Evolutionary conservation across 2,113 vertebrate species (phyloP), one percentile per base, ranked within the genome.

Genomic region (Callocephalon fimbriatum): DNA sequence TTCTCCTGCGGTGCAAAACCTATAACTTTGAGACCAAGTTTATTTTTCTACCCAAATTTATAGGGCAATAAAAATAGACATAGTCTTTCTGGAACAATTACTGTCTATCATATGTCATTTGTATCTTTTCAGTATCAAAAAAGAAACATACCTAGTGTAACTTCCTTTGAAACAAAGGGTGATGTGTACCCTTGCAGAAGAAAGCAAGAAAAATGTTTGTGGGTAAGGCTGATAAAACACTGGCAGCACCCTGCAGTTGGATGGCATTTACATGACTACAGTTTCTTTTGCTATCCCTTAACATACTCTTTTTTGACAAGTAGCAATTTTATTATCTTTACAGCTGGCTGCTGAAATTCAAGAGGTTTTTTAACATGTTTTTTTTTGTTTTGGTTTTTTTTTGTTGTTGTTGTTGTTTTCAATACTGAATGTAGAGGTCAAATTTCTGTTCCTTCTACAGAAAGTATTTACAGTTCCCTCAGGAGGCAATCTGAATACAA

Each of bases 251-350:
- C 45, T 76, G 63, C 59, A 85, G 27, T 3, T 80, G 44, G 38
- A n/a, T 96, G 26, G n/a, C 48, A 48, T 61, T 88, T 66, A 54
- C 47, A 15, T 72, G 56, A 85, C 75, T 95, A 12, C 14, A 54
- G 20, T 62, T 95, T 86, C 35, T 81, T 94, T 94, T 80, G 32
- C 26, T 88, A 20, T 77, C 54, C 37, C 42, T 93, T 88, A 62
- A 86, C 14, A 6, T 88, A 4, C 8, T 76, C 8, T 74, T 85
- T 90, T 89, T 81, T 88, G 29, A 88, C 68, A 93, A 84, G 71
- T 67, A 91, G 86, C 45, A 80, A 61, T 96, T 86, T 93, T 79
- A 78, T 25, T 84, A 68, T 91, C 86, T 96, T 86, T 91, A 54
- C 70, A 81, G 68, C 35, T 87, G 70, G 63, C 53, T 88, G 65